Evolutionary conservation across 2,888 invertebrate species (phyloP).

Genomic region (Chironomus riparius): DNA sequence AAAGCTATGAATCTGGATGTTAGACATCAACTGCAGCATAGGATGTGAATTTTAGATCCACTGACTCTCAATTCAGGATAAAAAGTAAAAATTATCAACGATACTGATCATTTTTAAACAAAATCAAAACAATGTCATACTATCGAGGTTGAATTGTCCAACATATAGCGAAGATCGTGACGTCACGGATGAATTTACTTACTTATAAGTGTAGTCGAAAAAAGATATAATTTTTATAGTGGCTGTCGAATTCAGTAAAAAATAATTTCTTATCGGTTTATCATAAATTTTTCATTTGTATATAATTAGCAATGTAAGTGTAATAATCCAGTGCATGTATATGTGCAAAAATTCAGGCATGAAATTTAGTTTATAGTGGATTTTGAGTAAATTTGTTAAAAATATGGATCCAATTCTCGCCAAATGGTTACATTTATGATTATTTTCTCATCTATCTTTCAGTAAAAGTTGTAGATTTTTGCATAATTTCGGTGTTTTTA

Average conservation of each 20-base stretch:
- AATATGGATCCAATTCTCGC: background rate
- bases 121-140: background rate
- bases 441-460: slow-evolving; percentile 8
- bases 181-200: background rate
- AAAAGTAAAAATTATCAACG: too few relatives aligned
- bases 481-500: background rate
- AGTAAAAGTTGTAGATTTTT: slow-evolving; percentile 5
- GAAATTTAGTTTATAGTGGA: background rate
- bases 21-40: too few relatives aligned
- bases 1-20: too few relatives aligned
- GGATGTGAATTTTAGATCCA: too few relatives aligned
- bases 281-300: background rate
- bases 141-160: background rate
- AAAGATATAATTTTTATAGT: background rate
- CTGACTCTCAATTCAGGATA: too few relatives aligned
- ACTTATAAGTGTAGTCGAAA: background rate
- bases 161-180: background rate
- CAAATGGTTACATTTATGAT: slow-evolving; percentile 14
- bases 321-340: background rate
- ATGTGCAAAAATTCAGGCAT: slow-evolving; percentile 15
- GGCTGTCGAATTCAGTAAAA: background rate
- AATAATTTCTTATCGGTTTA: slow-evolving; percentile 4
- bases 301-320: slow-evolving; percentile 21
- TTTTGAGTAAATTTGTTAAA: background rate
- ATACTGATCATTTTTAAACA: too few relatives aligned